Evolutionary conservation across 2,113 vertebrate genomes (phyloP).

Genomic region (Lamprologus callipterus): DNA sequence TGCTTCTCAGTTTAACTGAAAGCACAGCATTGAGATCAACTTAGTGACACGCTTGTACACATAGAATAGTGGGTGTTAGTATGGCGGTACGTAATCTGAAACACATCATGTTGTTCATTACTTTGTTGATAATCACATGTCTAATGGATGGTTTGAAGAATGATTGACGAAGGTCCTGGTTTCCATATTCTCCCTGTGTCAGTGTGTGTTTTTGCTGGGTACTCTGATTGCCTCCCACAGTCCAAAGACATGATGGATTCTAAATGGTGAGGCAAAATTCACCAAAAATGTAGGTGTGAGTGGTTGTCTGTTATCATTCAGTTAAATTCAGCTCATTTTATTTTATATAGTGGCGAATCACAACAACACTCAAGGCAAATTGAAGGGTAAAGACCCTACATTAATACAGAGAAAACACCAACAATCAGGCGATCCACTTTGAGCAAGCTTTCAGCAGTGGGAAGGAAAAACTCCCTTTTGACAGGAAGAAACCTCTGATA

Average conservation of each 20-base stretch:
- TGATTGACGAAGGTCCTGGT: accelerated
- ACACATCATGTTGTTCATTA: background rate
- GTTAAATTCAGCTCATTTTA: background rate
- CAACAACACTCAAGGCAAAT: background rate
- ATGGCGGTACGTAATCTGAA: accelerated
- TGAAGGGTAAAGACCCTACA: background rate
- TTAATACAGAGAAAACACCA: background rate
- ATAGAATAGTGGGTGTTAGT: background rate
- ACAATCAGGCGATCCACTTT: background rate
- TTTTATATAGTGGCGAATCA: accelerated
- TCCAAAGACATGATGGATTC: background rate
- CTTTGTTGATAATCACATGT: background rate
- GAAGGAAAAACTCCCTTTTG: background rate
- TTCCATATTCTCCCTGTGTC: accelerated
- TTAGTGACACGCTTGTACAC: background rate
- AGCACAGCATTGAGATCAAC: accelerated
- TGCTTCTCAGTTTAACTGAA: background rate
- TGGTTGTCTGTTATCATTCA: accelerated
- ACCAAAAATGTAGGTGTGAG: background rate
- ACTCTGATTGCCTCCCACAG: background rate
- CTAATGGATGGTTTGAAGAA: background rate
- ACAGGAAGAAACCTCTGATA: background rate
- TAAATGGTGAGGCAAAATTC: background rate
- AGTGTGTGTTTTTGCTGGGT: background rate
- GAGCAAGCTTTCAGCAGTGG: background rate